Base-by-base conservation (phyloP, 2,888 invertebrate species). In the Nomada lathburiana region DNA sequence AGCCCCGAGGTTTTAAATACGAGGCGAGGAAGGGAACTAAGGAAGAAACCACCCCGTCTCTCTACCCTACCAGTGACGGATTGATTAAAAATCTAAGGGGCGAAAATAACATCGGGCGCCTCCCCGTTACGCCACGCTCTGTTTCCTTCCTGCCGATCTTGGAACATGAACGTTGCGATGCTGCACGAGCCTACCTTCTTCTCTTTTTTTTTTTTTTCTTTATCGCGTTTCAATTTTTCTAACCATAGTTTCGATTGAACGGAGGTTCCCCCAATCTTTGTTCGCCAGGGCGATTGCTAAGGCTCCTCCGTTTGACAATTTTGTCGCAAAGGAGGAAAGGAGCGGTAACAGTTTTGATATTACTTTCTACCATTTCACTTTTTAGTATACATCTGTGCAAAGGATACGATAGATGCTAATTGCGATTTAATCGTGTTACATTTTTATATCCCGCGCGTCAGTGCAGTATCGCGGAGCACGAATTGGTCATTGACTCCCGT, bases 1-100 rank as follows among this genome's bases (percentile, higher is more conserved):
- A 94, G 94, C 94, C 93, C 92, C 93, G 93, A 94, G 94, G 94
- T 93, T 94, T 94, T 93, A 94, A 94, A 94, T 94, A 94, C 93
- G 93, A 92, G 90, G 86, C 91, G 92, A 92, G 91, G 91, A 90
- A 93, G 92, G 93, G 92, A 92, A 91, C 92, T 92, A 92, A 88
- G 91, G 91, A 92, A 91, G 92, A 90, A 90, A 90, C 91, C 91
- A 91, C 90, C 89, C 82, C 65, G 89, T 87, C 81, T 86, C 87
- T 86, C 90, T 84, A 86, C 89, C 86, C 86, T 87, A 88, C 91
- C 93, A 93, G 93, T 93, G 93, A 93, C 93, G 94, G 94, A 94
- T 94, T 93, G 94, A 94, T 94, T 94, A 94, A 94, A 94, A 94
- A 94, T 94, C 92, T 92, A 93, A 92, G 93, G 93, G 93, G 92